phyloP scores from a whole-genome alignment of 1,140 invertebrate species.

The Matsumurasca onukii region DNA sequence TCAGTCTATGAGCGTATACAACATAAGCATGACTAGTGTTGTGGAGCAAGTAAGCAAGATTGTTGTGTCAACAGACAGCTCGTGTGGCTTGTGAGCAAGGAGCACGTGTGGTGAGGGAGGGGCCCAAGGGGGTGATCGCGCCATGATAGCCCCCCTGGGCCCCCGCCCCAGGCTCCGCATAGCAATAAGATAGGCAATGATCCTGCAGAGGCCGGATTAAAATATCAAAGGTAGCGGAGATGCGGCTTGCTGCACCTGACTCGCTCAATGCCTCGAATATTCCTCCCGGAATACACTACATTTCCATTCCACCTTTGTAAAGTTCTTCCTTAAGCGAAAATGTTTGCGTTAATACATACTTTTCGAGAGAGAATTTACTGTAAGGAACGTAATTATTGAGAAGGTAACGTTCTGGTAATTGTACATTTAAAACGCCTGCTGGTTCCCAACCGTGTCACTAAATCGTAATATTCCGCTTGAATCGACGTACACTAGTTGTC shows the following conservation, averaged over 20 bases:
- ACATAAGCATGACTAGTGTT: too few relatives aligned
- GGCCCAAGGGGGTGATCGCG: background rate
- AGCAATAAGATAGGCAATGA: slow-evolving; percentile 19
- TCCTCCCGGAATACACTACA: background rate
- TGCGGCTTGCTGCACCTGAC: background rate
- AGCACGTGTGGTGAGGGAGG: background rate
- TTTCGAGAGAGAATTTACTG: too few relatives aligned
- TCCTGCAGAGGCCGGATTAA: slow-evolving; percentile 16
- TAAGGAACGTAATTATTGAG: too few relatives aligned
- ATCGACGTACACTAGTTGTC: too few relatives aligned
- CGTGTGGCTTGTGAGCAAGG: background rate
- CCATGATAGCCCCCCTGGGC: background rate
- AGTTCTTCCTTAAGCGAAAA: background rate
- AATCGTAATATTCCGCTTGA: too few relatives aligned
- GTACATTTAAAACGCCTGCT: too few relatives aligned
- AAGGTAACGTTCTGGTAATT: too few relatives aligned
- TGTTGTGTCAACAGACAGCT: too few relatives aligned
- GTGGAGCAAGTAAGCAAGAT: too few relatives aligned
- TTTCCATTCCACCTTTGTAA: background rate
- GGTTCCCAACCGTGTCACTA: too few relatives aligned
- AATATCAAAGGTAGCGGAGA: slow-evolving; percentile 18
- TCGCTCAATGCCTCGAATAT: too few relatives aligned
- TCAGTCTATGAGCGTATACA: too few relatives aligned
- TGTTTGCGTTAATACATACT: background rate
- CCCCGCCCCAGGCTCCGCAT: background rate